These are phyloP conservation scores for Boulengeromyrus knoepffleri DNA, from an alignment of 2,113 vertebrate species.

Conservation along the genomic window DNA sequence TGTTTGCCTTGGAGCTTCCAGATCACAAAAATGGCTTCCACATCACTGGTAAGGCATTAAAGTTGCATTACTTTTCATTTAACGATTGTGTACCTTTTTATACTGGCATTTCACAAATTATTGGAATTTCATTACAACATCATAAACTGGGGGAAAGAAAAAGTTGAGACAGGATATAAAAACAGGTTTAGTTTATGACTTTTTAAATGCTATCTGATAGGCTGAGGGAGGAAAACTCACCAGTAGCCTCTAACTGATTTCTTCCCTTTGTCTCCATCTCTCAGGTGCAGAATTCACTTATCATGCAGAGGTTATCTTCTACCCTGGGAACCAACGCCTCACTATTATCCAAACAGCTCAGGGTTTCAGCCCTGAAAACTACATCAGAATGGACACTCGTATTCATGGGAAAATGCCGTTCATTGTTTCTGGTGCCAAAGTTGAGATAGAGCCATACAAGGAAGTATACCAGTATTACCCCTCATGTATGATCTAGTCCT, in stretches of 20 bases:
- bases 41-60: constrained; percentile 65
- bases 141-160: neutral
- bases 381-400: constrained; percentile 56
- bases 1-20: constrained; percentile 86
- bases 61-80: neutral
- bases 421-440: constrained; percentile 46
- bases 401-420: constrained; percentile 63
- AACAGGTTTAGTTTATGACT: neutral
- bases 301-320: constrained; percentile 61
- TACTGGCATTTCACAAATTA: neutral
- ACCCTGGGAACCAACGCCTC: constrained; percentile 57
- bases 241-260: neutral
- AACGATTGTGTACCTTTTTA: neutral
- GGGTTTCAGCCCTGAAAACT: constrained; percentile 62
- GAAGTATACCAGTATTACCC: constrained; percentile 65
- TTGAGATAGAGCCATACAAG: constrained; percentile 60
- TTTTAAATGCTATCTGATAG: neutral
- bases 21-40: constrained; percentile 83
- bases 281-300: constrained; percentile 66
- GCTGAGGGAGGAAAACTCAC: neutral
- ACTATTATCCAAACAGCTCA: constrained; percentile 58
- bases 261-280: neutral
- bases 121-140: neutral
- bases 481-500: constrained; percentile 51
- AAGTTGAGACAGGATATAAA: neutral